A percentile compares a stretch with the other conserved stretches of the same genome.
phyloP scores from a whole-genome alignment of 2,888 invertebrate species.

The Rotaria sp. region DNA sequence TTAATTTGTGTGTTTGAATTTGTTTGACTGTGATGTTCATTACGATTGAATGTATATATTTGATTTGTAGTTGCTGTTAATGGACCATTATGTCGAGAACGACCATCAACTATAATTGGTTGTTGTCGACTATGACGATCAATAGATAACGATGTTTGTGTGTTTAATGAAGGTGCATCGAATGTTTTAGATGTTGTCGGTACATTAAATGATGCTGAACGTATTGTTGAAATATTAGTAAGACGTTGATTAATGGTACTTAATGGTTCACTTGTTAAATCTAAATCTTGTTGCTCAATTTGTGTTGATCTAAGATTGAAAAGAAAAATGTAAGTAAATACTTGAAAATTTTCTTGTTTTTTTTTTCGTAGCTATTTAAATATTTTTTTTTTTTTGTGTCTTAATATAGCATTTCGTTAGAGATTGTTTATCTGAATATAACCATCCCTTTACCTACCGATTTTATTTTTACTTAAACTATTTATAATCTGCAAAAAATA shows the following conservation, averaged over 20 bases:
- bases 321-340: not conserved
- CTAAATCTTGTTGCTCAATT: constrained; percentile 16
- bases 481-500: not conserved
- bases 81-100: constrained; percentile 10
- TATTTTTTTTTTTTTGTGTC: not conserved
- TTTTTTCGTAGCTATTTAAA: not conserved
- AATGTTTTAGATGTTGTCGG: not conserved
- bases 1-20: not conserved
- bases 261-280: constrained; percentile 24
- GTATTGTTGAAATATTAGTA: not conserved
- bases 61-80: constrained; percentile 12
- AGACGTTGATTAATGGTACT: constrained; percentile 14
- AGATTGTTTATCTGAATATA: not conserved
- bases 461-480: not conserved
- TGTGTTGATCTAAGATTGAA: not conserved
- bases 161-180: not conserved
- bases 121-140: not conserved
- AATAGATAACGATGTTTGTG: not conserved
- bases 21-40: constrained; percentile 10
- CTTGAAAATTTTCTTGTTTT: not conserved
- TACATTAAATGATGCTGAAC: constrained; percentile 11
- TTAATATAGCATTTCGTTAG: not conserved
- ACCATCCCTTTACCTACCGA: not conserved
- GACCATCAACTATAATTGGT: not conserved
- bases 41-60: not conserved